Conservation (phyloP, 2,797 vertebrate species). For the Octomys mimax region DNA sequence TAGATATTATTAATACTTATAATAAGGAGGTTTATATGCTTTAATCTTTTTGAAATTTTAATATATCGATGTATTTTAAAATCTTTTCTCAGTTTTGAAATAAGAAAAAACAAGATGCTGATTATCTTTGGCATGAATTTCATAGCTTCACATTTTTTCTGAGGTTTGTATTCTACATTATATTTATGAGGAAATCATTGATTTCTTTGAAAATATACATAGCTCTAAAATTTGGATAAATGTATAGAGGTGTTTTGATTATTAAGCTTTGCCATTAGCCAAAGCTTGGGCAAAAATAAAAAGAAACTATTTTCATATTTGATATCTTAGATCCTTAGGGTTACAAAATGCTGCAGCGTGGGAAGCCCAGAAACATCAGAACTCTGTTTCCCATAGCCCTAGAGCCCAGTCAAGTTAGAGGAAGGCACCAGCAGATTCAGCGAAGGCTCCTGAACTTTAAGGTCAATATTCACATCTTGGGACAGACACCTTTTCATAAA, state of each 20-base stretch:
- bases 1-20: not conserved
- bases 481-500: not conserved
- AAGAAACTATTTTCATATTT: not conserved
- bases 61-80: not conserved
- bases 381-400: not conserved
- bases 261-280: not conserved
- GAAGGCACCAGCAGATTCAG: not conserved
- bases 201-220: slow-evolving; percentile 1
- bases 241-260: slow-evolving; percentile 10
- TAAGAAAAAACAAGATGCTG: not conserved
- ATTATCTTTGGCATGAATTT: slow-evolving; percentile 11
- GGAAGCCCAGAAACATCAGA: not conserved
- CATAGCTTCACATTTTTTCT: not conserved
- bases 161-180: slow-evolving; percentile 20
- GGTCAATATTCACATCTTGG: not conserved
- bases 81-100: not conserved
- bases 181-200: not conserved
- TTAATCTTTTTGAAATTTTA: slow-evolving; percentile 25
- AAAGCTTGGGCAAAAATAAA: slow-evolving; percentile 40
- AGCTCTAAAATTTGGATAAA: slow-evolving; percentile 24
- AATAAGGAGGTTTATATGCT: not conserved
- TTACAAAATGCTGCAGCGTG: not conserved
- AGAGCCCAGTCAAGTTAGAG: not conserved
- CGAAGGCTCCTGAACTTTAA: no score
- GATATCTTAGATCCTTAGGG: not conserved